These are phyloP conservation scores for Graptemys geographica DNA, from an alignment of 2,797 vertebrate species.

Conservation along the genomic window DNA sequence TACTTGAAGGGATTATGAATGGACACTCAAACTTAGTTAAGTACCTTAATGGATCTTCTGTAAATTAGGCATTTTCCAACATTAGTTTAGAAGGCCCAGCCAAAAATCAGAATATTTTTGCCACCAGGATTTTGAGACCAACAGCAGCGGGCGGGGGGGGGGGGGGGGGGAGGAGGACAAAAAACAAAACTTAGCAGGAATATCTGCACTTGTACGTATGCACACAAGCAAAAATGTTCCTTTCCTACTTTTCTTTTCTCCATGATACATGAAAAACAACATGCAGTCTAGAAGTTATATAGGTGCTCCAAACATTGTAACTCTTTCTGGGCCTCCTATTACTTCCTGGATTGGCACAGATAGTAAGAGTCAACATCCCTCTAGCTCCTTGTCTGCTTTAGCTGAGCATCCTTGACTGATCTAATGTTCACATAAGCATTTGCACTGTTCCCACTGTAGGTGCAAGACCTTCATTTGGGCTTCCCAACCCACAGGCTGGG, in stretches of 20 bases:
- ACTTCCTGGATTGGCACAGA: neutral
- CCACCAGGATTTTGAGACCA: conserved; percentile 11
- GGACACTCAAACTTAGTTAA: neutral
- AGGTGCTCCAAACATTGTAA: neutral
- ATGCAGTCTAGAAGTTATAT: neutral
- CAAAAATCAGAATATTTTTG: neutral
- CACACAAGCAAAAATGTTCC: neutral
- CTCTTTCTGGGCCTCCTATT: neutral
- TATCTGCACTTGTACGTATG: neutral
- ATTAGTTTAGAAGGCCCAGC: conserved; percentile 29
- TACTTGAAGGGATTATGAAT: neutral
- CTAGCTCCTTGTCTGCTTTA: neutral
- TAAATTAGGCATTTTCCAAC: neutral
- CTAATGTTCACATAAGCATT: neutral
- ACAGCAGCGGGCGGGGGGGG: neutral
- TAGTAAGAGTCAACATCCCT: neutral
- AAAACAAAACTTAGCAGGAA: conserved; percentile 15
- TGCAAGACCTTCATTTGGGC: neutral
- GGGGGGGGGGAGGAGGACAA: too few relatives aligned
- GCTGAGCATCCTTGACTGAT: neutral
- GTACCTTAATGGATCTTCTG: neutral
- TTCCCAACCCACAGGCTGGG: neutral
- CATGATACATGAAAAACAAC: neutral
- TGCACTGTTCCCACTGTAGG: neutral
- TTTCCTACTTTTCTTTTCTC: conserved; percentile 26